Conservation (phyloP, 2,797 vertebrate species). For the Gobio occitaniae region DNA sequence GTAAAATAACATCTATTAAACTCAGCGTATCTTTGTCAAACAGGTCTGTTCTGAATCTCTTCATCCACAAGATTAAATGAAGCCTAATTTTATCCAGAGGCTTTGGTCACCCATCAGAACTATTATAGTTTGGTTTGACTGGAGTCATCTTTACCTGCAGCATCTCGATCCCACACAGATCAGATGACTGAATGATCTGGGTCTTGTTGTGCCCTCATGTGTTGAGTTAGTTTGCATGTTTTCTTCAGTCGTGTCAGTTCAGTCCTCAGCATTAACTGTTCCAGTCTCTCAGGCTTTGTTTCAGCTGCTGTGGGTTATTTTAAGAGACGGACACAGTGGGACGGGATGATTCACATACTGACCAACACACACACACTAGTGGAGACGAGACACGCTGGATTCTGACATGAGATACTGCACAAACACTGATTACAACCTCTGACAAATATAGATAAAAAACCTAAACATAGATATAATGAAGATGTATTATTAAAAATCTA, state of each 20-base stretch:
- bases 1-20: neutral
- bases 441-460: neutral
- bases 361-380: constrained; percentile 30
- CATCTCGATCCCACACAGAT: neutral
- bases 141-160: neutral
- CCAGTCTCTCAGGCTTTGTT: constrained; percentile 62
- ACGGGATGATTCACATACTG: constrained; percentile 65
- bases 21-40: rapidly evolving
- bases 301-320: constrained; percentile 76
- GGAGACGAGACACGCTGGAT: neutral
- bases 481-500: neutral
- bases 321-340: constrained; percentile 71
- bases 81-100: neutral
- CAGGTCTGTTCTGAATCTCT: neutral
- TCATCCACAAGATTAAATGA: neutral
- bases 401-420: neutral
- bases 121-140: neutral
- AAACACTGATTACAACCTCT: neutral
- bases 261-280: constrained; percentile 36
- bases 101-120: neutral
- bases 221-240: neutral
- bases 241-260: neutral
- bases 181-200: neutral
- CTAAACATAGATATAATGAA: neutral
- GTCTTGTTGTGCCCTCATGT: constrained; percentile 1